Evolutionary conservation across 2,888 invertebrate species (phyloP).

Genomic region (Oxycera nigricornis): DNA sequence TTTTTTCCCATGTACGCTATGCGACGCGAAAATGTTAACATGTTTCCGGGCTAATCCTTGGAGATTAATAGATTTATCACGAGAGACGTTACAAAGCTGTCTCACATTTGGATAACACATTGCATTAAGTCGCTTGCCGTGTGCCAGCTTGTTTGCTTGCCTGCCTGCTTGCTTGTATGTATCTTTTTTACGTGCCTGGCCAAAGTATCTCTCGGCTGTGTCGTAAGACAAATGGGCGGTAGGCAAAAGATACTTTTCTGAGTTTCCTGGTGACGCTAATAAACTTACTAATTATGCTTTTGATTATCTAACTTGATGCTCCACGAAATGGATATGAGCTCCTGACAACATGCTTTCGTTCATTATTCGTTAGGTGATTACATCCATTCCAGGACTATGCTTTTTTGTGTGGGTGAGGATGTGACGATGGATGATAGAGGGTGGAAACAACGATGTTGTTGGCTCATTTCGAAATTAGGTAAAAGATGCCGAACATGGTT

Average conservation of each 20-base stretch:
- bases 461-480: neutral
- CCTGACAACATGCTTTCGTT: neutral
- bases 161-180: no score
- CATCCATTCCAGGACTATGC: no score
- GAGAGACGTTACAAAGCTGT: neutral
- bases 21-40: neutral
- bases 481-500: no score
- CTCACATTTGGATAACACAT: neutral
- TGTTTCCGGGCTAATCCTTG: neutral
- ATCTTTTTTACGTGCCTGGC: neutral
- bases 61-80: constrained; percentile 12
- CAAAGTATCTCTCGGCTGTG: neutral
- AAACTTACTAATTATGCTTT: neutral
- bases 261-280: neutral
- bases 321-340: neutral
- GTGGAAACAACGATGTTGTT: no score
- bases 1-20: no score
- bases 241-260: neutral
- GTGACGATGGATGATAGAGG: no score
- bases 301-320: neutral
- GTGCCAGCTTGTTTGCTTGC: no score
- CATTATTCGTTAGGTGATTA: neutral
- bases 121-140: neutral
- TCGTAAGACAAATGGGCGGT: neutral
- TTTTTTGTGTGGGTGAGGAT: no score